phyloP scores from a whole-genome alignment of 2,888 invertebrate species.

The Uropetala carovei region DNA sequence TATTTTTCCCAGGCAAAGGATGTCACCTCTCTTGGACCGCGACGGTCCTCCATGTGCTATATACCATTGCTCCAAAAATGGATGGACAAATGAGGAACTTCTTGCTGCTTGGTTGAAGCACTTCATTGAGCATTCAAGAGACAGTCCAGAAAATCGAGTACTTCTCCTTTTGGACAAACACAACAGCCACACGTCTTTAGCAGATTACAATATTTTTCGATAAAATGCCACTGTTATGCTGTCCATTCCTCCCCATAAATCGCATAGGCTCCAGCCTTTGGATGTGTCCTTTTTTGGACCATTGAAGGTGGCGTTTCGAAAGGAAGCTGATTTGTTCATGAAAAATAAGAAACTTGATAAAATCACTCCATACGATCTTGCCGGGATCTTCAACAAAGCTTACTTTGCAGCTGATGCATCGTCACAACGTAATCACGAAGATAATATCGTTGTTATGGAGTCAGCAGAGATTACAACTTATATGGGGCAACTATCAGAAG shows the following conservation, averaged over 20 bases:
- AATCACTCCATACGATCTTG: background rate
- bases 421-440: too few relatives aligned
- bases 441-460: too few relatives aligned
- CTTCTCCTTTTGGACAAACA: constrained; percentile 58
- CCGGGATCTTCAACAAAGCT: background rate
- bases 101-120: constrained; percentile 1
- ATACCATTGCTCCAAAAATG: background rate
- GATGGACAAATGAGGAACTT: background rate
- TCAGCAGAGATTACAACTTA: too few relatives aligned
- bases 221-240: constrained; percentile 65
- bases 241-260: constrained; percentile 67
- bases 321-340: background rate
- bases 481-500: too few relatives aligned
- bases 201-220: constrained; percentile 50
- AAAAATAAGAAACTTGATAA: background rate
- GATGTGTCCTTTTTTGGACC: constrained; percentile 66
- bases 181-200: background rate
- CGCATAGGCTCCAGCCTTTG: constrained; percentile 66
- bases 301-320: background rate
- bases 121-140: background rate
- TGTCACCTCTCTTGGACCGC: constrained; percentile 73
- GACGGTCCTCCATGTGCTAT: constrained; percentile 69
- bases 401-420: too few relatives aligned
- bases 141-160: constrained; percentile 1
- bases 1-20: constrained; percentile 74